Base-by-base conservation (phyloP, 2,113 vertebrate genomes). In the Dryoscopus gambensis region DNA sequence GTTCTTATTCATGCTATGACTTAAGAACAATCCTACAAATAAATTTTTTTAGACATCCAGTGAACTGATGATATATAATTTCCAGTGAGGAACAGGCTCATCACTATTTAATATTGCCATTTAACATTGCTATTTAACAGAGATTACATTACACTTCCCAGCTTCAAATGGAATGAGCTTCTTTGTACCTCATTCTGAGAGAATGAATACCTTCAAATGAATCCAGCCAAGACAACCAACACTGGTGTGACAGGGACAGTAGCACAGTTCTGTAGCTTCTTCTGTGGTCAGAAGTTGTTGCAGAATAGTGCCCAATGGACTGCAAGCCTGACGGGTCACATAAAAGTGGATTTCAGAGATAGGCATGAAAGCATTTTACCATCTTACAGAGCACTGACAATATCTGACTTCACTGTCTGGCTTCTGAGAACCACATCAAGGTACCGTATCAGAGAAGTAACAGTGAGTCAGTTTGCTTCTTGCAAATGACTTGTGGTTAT, bases 201-300 rank as follows among this genome's bases (percentile, higher is more conserved):
- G 17, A 52, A 46, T 11, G 16, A 73, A 30, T 15, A 53, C 7
- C 65, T 71, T 75, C 28, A 56, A 20, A 69, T 52, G 60, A 82
- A 60, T 64, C n/a, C 53, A 82, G 35, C 30, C 40, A 52, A 47
- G 65, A 40, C 28, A 84, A 20, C 10, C 0, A 1, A 44, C 46
- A 18, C 15, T 25, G 47, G 30, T 28, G 17, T 0, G 0, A 40
- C 33, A 56, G 35, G 28, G 33, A 42, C 22, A 69, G 46, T 13
- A 35, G 35, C 13, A 7, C 7, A 39, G 14, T 7, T 74, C 1
- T 1, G 7, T 55, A 39, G 27, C 59, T 93, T 35, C 30, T 75
- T 63, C 64, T 78, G 28, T 2, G 1, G 28, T 9, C 56, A 65
- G n/a, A 8, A 49, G 17, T 28, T 17, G 28, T 27, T 55, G 50